phyloP scores from a whole-genome alignment of 2,113 vertebrate genomes.

The Chionis minor region DNA sequence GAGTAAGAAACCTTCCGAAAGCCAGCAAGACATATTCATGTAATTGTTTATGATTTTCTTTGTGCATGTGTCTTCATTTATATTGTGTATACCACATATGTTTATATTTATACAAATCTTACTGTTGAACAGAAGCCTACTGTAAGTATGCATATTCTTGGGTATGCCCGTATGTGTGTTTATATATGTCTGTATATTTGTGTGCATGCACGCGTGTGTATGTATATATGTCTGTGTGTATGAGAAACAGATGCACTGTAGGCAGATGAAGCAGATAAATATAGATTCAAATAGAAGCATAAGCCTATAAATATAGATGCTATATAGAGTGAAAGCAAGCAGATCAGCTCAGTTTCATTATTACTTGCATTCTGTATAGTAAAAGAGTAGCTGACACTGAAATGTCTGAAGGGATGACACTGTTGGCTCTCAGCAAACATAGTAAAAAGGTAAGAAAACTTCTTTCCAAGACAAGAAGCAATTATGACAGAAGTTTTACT shows the following conservation, averaged over 20 bases:
- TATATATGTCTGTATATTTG: constrained; percentile 17
- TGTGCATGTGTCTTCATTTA: constrained; percentile 48
- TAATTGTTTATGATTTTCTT: constrained; percentile 23
- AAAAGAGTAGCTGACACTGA: constrained; percentile 71
- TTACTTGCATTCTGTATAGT: constrained; percentile 70
- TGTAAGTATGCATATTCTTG: constrained; percentile 61
- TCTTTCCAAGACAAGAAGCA: constrained; percentile 50
- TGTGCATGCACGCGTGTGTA: constrained; percentile 34
- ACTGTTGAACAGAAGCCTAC: constrained; percentile 59
- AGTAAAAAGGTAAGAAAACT: constrained; percentile 74
- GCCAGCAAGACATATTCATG: constrained; percentile 9
- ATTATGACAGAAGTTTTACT: constrained; percentile 37
- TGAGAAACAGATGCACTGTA: constrained; percentile 82
- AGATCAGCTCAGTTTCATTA: constrained; percentile 71
- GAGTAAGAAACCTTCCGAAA: constrained; percentile 35
- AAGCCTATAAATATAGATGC: constrained; percentile 77
- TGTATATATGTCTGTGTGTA: constrained; percentile 76
- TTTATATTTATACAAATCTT: constrained; percentile 68
- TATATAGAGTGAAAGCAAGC: constrained; percentile 70
- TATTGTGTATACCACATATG: constrained; percentile 45
- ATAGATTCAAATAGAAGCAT: constrained; percentile 80
- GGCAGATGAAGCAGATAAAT: constrained; percentile 83
- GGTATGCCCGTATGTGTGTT: constrained; percentile 57
- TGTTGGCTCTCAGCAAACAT: constrained; percentile 61
- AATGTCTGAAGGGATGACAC: constrained; percentile 69